Percentiles rank a stretch among this genome's conserved stretches.
phyloP scores from a whole-genome alignment of 2,113 vertebrate species.

The Chauna torquata region DNA sequence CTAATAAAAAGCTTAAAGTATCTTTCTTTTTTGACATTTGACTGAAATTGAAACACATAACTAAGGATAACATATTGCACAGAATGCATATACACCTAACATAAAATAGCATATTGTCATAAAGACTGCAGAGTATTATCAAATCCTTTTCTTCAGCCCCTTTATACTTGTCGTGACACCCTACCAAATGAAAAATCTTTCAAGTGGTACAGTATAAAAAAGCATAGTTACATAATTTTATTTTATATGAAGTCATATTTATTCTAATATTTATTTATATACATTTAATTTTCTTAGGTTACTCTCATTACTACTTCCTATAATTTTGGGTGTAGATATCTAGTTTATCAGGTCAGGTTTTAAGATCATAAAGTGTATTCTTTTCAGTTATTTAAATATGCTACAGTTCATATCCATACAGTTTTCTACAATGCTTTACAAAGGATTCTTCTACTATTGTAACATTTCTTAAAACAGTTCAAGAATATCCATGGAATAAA shows the following conservation, averaged over 20 bases:
- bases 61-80: neutral
- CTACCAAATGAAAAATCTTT: neutral
- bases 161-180: neutral
- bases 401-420: neutral
- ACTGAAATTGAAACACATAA: neutral
- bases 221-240: neutral
- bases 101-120: neutral
- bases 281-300: neutral
- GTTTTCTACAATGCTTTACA: neutral
- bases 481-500: neutral
- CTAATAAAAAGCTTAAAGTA: neutral
- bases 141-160: neutral
- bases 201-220: neutral
- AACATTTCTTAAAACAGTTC: neutral
- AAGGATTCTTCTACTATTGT: neutral
- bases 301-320: neutral
- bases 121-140: neutral
- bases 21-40: neutral
- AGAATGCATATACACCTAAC: neutral
- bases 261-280: neutral
- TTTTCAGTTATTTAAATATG: neutral
- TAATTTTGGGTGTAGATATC: neutral
- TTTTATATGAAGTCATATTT: neutral
- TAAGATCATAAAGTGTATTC: neutral
- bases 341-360: neutral